Conservation (phyloP, 2,888 invertebrate species). For the Gastracanthus pulcherrimus region DNA sequence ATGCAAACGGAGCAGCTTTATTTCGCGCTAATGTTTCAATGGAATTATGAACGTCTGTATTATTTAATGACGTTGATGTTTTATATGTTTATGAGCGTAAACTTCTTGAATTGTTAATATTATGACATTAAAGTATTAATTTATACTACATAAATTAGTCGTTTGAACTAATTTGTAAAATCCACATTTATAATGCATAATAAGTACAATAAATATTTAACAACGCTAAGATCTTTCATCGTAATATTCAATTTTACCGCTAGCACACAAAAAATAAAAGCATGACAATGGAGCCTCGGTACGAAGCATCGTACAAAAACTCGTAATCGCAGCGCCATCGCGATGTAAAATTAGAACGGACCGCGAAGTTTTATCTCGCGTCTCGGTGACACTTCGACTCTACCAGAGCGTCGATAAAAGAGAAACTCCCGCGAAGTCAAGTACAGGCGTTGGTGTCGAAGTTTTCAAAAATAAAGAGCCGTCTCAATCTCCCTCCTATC, state of each 20-base stretch:
- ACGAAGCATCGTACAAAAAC: background rate
- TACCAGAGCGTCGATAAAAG: constrained; percentile 3
- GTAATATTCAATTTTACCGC: background rate
- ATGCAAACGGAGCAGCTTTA: no score
- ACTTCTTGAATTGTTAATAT: no score
- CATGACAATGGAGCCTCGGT: background rate
- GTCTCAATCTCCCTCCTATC: no score
- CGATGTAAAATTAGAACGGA: background rate
- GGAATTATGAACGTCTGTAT: no score
- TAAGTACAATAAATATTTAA: no score
- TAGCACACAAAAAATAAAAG: background rate
- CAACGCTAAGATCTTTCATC: background rate
- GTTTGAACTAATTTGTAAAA: no score
- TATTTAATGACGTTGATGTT: no score
- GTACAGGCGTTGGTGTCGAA: constrained; percentile 10
- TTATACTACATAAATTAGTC: no score
- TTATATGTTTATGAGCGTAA: no score
- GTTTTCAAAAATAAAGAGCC: background rate
- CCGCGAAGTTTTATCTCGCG: background rate
- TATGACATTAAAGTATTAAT: no score
- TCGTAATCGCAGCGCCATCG: background rate
- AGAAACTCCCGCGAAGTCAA: constrained; percentile 9
- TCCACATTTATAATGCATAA: no score
- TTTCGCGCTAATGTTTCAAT: no score
- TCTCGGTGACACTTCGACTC: background rate